Percentiles rank a stretch among this genome's conserved stretches.
Evolutionary conservation across 2,888 invertebrate genomes (phyloP).

Genomic region (Lordiphosa fenestrarum): DNA sequence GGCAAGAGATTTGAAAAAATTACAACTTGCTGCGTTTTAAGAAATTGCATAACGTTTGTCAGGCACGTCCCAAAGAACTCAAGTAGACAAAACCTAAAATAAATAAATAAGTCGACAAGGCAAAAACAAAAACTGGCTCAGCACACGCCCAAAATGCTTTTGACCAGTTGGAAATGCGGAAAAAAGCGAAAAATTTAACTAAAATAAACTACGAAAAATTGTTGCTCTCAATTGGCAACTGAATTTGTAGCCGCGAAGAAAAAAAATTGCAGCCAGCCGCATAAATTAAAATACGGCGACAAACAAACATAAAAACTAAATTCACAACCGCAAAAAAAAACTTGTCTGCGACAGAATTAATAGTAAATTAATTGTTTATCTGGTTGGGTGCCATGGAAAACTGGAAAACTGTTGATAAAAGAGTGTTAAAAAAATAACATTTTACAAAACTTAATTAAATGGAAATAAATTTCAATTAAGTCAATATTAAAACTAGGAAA

Average conservation of each 20-base stretch:
- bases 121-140: conserved; percentile 27
- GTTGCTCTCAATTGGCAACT: conserved; percentile 29
- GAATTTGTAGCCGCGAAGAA: conserved; percentile 12
- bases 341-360: conserved; percentile 15
- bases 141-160: conserved; percentile 62
- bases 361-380: conserved; percentile 6
- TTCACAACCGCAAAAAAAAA: conserved; percentile 7
- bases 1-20: conserved; percentile 36
- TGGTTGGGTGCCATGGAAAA: not conserved
- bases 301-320: conserved; percentile 26
- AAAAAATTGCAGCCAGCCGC: conserved; percentile 16
- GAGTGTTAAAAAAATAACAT: too few relatives aligned
- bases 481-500: too few relatives aligned
- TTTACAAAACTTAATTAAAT: too few relatives aligned
- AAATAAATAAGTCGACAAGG: conserved; percentile 42
- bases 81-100: conserved; percentile 31
- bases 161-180: conserved; percentile 54
- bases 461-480: too few relatives aligned
- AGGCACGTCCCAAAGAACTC: conserved; percentile 44
- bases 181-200: conserved; percentile 29
- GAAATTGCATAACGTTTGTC: conserved; percentile 52
- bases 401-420: conserved; percentile 1
- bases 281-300: conserved; percentile 35
- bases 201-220: conserved; percentile 28
- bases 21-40: conserved; percentile 38